Evolutionary conservation across 2,888 invertebrate genomes (phyloP), one percentile per base, ranked within the genome.

Genomic region (Eucera pruinosa): DNA sequence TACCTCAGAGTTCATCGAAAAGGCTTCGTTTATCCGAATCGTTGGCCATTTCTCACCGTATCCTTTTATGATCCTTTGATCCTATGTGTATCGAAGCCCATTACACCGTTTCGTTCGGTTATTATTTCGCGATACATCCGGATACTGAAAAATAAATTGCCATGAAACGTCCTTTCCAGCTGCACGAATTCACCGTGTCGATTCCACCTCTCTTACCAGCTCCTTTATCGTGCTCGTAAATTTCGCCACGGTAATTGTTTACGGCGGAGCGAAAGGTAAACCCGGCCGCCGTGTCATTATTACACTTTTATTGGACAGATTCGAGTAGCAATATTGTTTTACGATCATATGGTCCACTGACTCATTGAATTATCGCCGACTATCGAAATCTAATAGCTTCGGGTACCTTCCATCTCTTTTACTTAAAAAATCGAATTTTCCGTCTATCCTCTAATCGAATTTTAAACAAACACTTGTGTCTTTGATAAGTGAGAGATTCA

Each of bases 191-290:
- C 43, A 18, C 39, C 25, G 27, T 50, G 33, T 18, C 61, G 25
- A 18, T 41, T 61, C 41, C n/a, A 25, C 48, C 43, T 52, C 27
- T 64, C 27, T 23, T 30, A n/a, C 23, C 11, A 9, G 27, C 45
- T 30, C 52, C 20, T 75, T 75, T 71, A 69, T 70, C 43, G 60
- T 13, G 30, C 39, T 47, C 65, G 54, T 75, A 75, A 75, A 75
- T 75, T 65, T 60, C 72, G 33, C 43, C 54, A n/a, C 39, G 52
- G 58, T 65, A 75, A 75, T 65, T 70, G 74, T 64, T 70, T 58
- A 50, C 52, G n/a, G 64, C 45, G 45, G 62, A 57, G 57, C 47
- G 55, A 62, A 74, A 30, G 27, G 41, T 52, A 54, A 64, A 54
- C 39, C 15, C 27, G 61, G 27, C 15, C 45, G 9, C 33, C 43